Conservation (phyloP, 2,888 invertebrate species). For the Priocnemis perturbator region DNA sequence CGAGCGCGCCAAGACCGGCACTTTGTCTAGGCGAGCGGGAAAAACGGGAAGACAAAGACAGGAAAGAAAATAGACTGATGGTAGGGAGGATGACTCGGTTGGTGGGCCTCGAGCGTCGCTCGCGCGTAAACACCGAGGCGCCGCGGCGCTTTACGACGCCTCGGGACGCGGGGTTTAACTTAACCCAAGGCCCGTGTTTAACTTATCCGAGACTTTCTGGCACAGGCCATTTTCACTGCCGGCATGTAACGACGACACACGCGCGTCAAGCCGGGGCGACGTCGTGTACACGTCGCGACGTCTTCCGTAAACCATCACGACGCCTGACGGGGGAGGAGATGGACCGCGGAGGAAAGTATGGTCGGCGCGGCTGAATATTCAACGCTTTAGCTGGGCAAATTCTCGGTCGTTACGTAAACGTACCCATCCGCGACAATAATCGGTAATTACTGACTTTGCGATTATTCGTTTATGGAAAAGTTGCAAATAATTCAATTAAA, state of each 20-base stretch:
- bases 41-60: slow-evolving; percentile 11
- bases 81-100: slow-evolving; percentile 56
- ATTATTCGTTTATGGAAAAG: too few relatives aligned
- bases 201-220: slow-evolving; percentile 66
- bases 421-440: too few relatives aligned
- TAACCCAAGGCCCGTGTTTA: slow-evolving; percentile 61
- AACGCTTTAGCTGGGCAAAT: background rate
- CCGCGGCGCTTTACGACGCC: slow-evolving; percentile 77
- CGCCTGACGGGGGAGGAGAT: slow-evolving; percentile 11
- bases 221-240: slow-evolving; percentile 62
- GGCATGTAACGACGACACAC: slow-evolving; percentile 56
- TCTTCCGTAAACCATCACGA: slow-evolving; percentile 51
- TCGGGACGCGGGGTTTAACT: slow-evolving; percentile 41
- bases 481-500: too few relatives aligned
- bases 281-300: slow-evolving; percentile 46
- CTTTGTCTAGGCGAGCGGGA: slow-evolving; percentile 13
- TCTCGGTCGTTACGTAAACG: too few relatives aligned
- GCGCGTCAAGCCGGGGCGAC: slow-evolving; percentile 42
- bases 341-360: slow-evolving; percentile 22
- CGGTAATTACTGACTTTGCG: too few relatives aligned
- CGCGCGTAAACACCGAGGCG: slow-evolving; percentile 77
- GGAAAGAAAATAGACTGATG: slow-evolving; percentile 28
- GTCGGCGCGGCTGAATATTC: slow-evolving; percentile 7
- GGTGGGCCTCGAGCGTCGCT: slow-evolving; percentile 58
- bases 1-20: too few relatives aligned